These are phyloP conservation scores for Podabrus alpinus DNA, from an alignment of 2,888 invertebrate genomes.

Conservation along the genomic window DNA sequence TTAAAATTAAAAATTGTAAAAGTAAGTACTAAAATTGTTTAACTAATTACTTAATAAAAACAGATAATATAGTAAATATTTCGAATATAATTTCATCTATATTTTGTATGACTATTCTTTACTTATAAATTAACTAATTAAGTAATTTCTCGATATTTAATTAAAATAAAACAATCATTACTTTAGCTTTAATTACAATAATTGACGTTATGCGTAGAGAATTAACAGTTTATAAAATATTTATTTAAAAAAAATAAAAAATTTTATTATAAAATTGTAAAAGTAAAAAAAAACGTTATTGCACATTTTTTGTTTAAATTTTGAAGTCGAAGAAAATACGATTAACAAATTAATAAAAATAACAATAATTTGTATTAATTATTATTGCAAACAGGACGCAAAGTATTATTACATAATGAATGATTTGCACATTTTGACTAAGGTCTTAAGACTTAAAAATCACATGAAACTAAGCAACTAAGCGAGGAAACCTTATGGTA, in stretches of 20 bases:
- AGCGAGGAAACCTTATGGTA: conserved; percentile 37
- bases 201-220: neutral
- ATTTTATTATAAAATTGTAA: neutral
- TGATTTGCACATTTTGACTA: conserved; percentile 27
- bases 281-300: conserved; percentile 15
- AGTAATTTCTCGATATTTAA: conserved; percentile 7
- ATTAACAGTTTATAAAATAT: neutral
- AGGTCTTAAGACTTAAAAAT: conserved; percentile 33
- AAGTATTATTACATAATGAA: conserved; percentile 5
- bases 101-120: conserved; percentile 15
- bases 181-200: neutral
- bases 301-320: conserved; percentile 11
- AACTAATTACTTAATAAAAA: conserved; percentile 19
- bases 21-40: conserved; percentile 23
- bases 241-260: neutral
- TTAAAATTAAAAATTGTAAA: conserved; percentile 22
- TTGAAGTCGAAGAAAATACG: neutral
- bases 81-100: conserved; percentile 25
- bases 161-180: neutral
- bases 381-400: conserved; percentile 23
- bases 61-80: conserved; percentile 17
- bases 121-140: conserved; percentile 14
- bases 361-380: neutral
- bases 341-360: conserved; percentile 4
- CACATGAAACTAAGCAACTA: conserved; percentile 40